Conservation (phyloP, 2,797 vertebrate species). For the Poliocrania exsul region DNA sequence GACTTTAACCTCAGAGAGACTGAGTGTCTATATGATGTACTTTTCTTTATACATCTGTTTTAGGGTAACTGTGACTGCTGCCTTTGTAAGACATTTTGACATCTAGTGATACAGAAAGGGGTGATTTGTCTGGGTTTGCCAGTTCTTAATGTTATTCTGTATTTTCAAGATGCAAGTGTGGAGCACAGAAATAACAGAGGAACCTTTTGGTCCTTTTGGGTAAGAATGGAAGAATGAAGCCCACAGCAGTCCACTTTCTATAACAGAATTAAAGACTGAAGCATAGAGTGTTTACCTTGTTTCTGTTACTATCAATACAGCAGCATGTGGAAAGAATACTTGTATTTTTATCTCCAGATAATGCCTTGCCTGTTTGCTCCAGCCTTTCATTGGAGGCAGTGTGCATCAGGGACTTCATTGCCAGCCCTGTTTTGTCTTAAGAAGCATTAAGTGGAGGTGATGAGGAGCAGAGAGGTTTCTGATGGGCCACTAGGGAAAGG, state of each 20-base stretch:
- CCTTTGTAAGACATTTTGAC: background rate
- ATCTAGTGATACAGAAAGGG: background rate
- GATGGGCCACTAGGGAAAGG: constrained; percentile 35
- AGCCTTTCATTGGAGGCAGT: background rate
- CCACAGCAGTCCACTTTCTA: background rate
- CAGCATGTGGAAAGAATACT: background rate
- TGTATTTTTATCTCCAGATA: constrained; percentile 14
- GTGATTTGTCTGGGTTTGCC: background rate
- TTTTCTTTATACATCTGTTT: background rate
- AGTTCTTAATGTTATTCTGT: background rate
- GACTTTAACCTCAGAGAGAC: background rate
- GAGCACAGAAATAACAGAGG: background rate
- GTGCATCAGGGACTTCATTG: constrained; percentile 20
- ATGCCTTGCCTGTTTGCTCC: background rate
- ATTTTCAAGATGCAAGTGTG: background rate
- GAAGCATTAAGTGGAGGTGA: constrained; percentile 48
- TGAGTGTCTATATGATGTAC: background rate
- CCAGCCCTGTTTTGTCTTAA: constrained; percentile 33
- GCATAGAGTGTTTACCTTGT: background rate
- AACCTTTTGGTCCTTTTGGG: background rate
- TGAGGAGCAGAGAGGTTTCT: constrained; percentile 54
- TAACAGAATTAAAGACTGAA: background rate
- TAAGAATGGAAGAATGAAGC: background rate
- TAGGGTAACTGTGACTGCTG: background rate
- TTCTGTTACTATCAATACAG: background rate